Evolutionary conservation across 1,140 invertebrate genomes (phyloP).

Genomic region (Pollicipes pollicipes): DNA sequence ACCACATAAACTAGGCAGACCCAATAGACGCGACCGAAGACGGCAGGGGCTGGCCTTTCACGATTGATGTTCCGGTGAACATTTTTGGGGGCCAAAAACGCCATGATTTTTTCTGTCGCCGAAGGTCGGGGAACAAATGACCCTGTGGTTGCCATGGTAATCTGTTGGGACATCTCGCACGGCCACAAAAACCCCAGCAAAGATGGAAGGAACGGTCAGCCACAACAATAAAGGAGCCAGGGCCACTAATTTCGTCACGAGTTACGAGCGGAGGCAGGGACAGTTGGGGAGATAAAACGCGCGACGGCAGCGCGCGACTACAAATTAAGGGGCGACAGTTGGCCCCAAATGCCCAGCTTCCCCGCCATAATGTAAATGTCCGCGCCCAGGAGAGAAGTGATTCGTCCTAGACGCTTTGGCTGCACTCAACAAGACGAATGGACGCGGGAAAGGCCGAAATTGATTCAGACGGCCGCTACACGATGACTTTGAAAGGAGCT

Average conservation of each 20-base stretch:
- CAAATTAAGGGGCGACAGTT: neutral
- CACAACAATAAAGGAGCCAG: neutral
- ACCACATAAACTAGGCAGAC: neutral
- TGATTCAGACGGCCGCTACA: too few relatives aligned
- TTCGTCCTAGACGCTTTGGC: neutral
- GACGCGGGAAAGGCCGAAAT: too few relatives aligned
- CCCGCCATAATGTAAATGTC: neutral
- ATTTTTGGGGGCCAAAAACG: neutral
- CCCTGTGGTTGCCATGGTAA: neutral
- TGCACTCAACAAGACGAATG: neutral
- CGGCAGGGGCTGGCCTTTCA: neutral
- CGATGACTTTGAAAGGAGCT: neutral
- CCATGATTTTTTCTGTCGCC: neutral
- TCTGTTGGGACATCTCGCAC: neutral
- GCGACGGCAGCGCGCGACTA: neutral
- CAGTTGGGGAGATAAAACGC: neutral
- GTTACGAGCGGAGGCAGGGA: neutral
- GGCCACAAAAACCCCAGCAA: neutral
- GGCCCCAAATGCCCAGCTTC: neutral
- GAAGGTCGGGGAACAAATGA: neutral
- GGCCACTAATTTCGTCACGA: neutral
- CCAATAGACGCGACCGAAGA: neutral
- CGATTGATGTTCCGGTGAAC: neutral
- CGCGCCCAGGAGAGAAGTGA: neutral
- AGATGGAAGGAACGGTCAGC: neutral